phyloP scores from a whole-genome alignment of 2,888 invertebrate genomes.

The Drosophila bunnanda region DNA sequence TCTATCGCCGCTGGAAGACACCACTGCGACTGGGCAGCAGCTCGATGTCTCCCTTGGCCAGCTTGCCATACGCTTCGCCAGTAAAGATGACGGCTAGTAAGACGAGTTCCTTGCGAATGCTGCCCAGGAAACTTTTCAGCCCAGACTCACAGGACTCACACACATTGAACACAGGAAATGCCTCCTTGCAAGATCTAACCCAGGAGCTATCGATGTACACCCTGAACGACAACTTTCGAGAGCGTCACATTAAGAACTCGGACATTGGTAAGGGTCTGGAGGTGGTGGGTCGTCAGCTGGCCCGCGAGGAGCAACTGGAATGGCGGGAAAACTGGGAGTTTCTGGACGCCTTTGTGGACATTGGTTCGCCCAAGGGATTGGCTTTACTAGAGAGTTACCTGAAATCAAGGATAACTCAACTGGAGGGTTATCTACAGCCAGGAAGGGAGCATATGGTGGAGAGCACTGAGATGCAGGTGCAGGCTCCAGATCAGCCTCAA shows the following conservation, averaged over 20 bases:
- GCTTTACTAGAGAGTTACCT: conserved; percentile 87
- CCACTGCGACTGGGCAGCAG: conserved; percentile 87
- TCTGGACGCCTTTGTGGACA: conserved; percentile 91
- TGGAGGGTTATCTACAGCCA: conserved; percentile 89
- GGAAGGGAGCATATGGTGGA: conserved; percentile 32
- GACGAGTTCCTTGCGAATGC: background rate
- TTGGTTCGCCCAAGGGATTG: conserved; percentile 90
- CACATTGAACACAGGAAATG: conserved; percentile 39
- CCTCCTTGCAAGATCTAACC: conserved; percentile 12
- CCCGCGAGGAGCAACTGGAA: conserved; percentile 89
- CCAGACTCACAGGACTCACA: conserved; percentile 14
- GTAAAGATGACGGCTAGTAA: conserved; percentile 59
- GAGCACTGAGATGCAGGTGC: conserved; percentile 3
- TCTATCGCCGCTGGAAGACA: conserved; percentile 93
- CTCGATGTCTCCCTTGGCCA: conserved; percentile 50
- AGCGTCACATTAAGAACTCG: conserved; percentile 86
- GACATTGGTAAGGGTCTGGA: conserved; percentile 95
- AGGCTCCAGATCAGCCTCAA: conserved; percentile 38
- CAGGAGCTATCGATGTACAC: background rate
- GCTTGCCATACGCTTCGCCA: conserved; percentile 61
- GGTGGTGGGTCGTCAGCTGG: conserved; percentile 90
- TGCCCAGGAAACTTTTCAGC: conserved; percentile 65
- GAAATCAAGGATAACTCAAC: conserved; percentile 84
- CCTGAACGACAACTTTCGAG: conserved; percentile 75
- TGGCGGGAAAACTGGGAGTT: conserved; percentile 98